A percentile compares a stretch with the other conserved stretches of the same genome.
Conservation (phyloP, 2,888 invertebrate genomes). For the Pseudoips prasinana region DNA sequence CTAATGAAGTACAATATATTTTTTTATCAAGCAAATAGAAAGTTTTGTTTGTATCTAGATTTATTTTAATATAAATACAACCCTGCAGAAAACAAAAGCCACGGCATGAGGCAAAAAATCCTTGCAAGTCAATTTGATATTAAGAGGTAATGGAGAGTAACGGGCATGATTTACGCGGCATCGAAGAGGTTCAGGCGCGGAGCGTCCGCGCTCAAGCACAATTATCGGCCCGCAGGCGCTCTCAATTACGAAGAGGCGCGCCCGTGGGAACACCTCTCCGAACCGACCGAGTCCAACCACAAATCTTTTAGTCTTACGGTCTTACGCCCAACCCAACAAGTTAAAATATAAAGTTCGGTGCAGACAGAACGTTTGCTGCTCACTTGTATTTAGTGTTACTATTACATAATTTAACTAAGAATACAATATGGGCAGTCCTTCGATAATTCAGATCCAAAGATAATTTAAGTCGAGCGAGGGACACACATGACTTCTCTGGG, state of each 20-base stretch:
- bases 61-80: too few relatives aligned
- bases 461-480: too few relatives aligned
- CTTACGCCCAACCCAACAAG: constrained; percentile 60
- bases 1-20: too few relatives aligned
- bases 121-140: constrained; percentile 76
- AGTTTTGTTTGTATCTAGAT: too few relatives aligned
- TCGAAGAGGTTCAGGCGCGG: constrained; percentile 43
- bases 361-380: constrained; percentile 21
- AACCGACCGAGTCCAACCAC: constrained; percentile 60
- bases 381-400: too few relatives aligned
- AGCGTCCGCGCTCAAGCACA: constrained; percentile 69
- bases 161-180: constrained; percentile 77
- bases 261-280: constrained; percentile 75
- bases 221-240: constrained; percentile 81
- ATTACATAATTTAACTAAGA: too few relatives aligned
- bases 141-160: constrained; percentile 80
- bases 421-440: too few relatives aligned
- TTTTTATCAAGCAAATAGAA: too few relatives aligned
- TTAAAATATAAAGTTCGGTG: constrained; percentile 41
- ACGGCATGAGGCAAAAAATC: constrained; percentile 54
- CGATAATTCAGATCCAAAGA: too few relatives aligned
- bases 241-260: constrained; percentile 79
- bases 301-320: constrained; percentile 69
- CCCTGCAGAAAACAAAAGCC: constrained; percentile 16
- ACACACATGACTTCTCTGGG: too few relatives aligned